phyloP scores from a whole-genome alignment of 2,888 invertebrate genomes.

The Gibbula magus region DNA sequence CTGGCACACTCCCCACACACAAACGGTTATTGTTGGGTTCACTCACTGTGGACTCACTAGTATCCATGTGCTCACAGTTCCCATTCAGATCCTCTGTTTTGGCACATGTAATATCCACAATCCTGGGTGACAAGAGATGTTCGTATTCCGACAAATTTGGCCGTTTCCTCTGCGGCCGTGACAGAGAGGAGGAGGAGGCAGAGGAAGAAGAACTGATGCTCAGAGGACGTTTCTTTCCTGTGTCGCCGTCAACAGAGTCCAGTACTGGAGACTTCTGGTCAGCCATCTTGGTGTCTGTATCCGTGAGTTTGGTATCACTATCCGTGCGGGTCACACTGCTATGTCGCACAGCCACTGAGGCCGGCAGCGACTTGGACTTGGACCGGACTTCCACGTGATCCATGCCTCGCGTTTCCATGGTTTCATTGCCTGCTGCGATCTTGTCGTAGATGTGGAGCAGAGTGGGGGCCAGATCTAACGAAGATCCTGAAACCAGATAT shows the following conservation, averaged over 20 bases:
- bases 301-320: slow-evolving; percentile 15
- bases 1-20: neutral
- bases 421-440: slow-evolving; percentile 50
- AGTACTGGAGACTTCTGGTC: neutral
- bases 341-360: slow-evolving; percentile 40
- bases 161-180: slow-evolving; percentile 62
- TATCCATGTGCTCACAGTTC: slow-evolving; percentile 20
- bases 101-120: slow-evolving; percentile 5
- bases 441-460: slow-evolving; percentile 65
- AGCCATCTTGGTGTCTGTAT: neutral
- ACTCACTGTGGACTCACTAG: neutral
- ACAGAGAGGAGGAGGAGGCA: slow-evolving; percentile 70
- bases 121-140: neutral
- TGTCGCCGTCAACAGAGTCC: neutral
- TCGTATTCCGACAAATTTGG: slow-evolving; percentile 54
- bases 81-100: slow-evolving; percentile 2
- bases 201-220: slow-evolving; percentile 75
- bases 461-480: slow-evolving; percentile 65
- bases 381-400: slow-evolving; percentile 41
- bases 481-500: slow-evolving; percentile 59
- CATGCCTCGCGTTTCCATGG: slow-evolving; percentile 37
- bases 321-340: neutral
- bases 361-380: slow-evolving; percentile 30
- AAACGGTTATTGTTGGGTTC: neutral
- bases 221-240: slow-evolving; percentile 68